A percentile compares a stretch with the other conserved stretches of the same genome.
Evolutionary conservation across 1,140 invertebrate species (phyloP).

Genomic region (Eriosoma lanigerum): DNA sequence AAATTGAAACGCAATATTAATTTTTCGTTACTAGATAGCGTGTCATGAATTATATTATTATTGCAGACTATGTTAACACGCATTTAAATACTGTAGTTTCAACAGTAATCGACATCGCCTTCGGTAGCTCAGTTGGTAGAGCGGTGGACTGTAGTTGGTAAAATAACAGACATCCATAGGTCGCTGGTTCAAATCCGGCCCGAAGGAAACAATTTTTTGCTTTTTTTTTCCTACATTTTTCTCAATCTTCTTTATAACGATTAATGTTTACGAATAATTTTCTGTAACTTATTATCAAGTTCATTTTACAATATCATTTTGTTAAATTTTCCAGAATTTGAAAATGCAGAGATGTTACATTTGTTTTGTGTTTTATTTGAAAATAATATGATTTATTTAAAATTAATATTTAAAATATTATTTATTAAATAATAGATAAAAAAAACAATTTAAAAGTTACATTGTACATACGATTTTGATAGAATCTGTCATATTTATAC

Average conservation of each 20-base stretch:
- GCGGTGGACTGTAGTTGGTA: constrained; percentile 77
- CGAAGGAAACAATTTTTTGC: constrained; percentile 55
- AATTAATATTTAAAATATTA: no score
- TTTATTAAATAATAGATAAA: no score
- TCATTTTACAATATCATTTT: no score
- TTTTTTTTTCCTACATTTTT: constrained; percentile 3
- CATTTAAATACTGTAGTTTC: background rate
- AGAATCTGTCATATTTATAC: no score
- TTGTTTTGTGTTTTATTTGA: no score
- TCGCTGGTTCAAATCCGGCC: constrained; percentile 58
- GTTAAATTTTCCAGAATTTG: no score
- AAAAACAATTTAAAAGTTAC: no score
- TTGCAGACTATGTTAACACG: background rate
- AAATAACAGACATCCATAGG: constrained; percentile 56
- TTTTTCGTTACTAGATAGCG: background rate
- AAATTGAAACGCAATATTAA: accelerated
- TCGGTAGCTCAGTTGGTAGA: constrained; percentile 87
- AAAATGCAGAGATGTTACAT: no score
- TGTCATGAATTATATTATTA: background rate
- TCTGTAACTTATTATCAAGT: no score
- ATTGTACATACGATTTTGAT: no score
- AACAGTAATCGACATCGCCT: constrained; percentile 57
- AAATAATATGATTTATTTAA: no score
- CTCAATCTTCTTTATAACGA: background rate
- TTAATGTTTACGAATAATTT: no score